These are phyloP conservation scores for Isoperla grammatica DNA, from an alignment of 2,888 invertebrate genomes.

Conservation along the genomic window DNA sequence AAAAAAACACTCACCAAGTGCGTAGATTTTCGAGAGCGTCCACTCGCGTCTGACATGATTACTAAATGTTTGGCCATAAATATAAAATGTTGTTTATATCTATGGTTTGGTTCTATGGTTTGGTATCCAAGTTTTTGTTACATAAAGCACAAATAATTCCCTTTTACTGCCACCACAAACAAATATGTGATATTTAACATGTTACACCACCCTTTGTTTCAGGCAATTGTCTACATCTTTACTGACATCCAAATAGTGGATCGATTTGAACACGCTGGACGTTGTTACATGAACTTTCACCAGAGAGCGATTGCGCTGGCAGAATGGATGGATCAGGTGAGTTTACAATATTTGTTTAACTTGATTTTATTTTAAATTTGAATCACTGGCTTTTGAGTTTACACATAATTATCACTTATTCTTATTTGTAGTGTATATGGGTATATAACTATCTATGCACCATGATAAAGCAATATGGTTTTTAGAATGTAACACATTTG, in stretches of 20 bases:
- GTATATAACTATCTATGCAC: neutral
- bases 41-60: too few species aligned
- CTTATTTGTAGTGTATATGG: neutral
- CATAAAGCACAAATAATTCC: too few species aligned
- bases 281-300: constrained; percentile 36
- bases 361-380: neutral
- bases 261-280: constrained; percentile 35
- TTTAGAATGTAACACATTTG: neutral
- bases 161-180: too few species aligned
- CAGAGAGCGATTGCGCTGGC: constrained; percentile 35
- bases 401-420: too few species aligned
- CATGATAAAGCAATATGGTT: neutral
- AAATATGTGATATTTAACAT: too few species aligned
- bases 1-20: too few species aligned
- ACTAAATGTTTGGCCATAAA: too few species aligned
- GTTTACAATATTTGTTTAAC: neutral
- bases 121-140: too few species aligned
- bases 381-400: neutral
- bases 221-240: constrained; percentile 38
- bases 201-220: too few species aligned
- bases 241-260: constrained; percentile 38
- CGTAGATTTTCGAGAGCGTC: too few species aligned
- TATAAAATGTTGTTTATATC: too few species aligned
- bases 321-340: constrained; percentile 36
- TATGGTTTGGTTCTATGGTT: too few species aligned